Evolutionary conservation across 2,888 invertebrate species (phyloP).

Genomic region (Anagyrus pseudococci): DNA sequence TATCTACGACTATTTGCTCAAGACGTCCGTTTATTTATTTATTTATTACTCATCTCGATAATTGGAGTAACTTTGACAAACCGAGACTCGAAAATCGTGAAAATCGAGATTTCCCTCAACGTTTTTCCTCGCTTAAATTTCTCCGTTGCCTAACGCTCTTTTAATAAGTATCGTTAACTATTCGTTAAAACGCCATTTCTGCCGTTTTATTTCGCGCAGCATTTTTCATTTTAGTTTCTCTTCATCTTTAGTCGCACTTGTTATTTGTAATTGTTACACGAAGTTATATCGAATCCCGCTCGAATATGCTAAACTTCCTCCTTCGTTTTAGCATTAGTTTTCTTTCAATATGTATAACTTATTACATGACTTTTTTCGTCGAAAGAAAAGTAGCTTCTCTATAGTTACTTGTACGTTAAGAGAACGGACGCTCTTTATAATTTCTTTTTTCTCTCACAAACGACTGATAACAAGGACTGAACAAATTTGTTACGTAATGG

Average conservation of each 20-base stretch:
- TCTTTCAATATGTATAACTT: conserved; percentile 3
- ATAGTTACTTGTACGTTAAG: conserved; percentile 34
- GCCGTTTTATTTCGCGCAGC: conserved; percentile 25
- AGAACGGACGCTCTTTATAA: conserved; percentile 37
- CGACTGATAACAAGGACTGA: no score
- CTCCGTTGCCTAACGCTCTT: conserved; percentile 23
- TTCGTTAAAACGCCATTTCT: conserved; percentile 24
- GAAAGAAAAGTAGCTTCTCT: conserved; percentile 37
- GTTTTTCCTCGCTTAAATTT: conserved; percentile 31
- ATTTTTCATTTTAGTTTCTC: conserved; percentile 9
- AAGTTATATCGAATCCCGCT: conserved; percentile 39
- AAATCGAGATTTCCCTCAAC: conserved; percentile 21
- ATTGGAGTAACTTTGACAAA: conserved; percentile 31
- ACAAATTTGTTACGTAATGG: no score
- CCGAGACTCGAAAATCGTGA: no score
- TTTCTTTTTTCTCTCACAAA: no score
- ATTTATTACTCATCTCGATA: conserved; percentile 12
- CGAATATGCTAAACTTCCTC: conserved; percentile 26
- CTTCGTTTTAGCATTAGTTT: conserved; percentile 29
- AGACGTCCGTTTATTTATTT: conserved; percentile 20
- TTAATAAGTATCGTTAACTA: conserved; percentile 20
- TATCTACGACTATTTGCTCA: conserved; percentile 26
- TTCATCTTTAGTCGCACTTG: conserved; percentile 22
- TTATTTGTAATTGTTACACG: conserved; percentile 30
- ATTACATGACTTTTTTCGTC: conserved; percentile 22